A percentile compares a stretch with the other conserved stretches of the same genome.
Evolutionary conservation across 2,888 invertebrate species (phyloP).

Genomic region (Eristalis intricaria): DNA sequence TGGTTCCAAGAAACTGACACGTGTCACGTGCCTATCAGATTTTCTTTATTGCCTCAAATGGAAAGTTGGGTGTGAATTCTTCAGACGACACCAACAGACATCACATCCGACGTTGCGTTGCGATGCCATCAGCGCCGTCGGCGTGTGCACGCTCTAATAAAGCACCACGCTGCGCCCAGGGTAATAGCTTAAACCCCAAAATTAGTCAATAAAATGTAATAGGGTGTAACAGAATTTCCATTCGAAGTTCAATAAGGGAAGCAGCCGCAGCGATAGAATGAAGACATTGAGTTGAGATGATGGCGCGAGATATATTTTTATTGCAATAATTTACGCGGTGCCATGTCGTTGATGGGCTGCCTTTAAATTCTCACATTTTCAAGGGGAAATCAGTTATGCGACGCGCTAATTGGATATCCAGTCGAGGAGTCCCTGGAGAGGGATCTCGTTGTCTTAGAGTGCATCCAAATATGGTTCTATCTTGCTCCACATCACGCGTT

Average conservation of each 20-base stretch:
- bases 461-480: background rate
- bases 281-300: constrained; percentile 18
- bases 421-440: background rate
- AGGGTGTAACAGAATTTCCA: constrained; percentile 60
- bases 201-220: constrained; percentile 70
- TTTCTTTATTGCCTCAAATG: constrained; percentile 49
- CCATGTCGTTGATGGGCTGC: constrained; percentile 6
- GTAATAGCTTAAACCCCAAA: constrained; percentile 58
- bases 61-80: constrained; percentile 25
- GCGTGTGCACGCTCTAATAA: constrained; percentile 32
- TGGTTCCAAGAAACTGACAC: background rate
- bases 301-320: constrained; percentile 31
- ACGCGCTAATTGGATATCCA: background rate
- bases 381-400: background rate
- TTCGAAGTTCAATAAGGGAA: background rate
- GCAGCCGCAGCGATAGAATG: background rate
- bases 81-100: background rate
- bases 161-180: constrained; percentile 29
- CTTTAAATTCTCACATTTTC: constrained; percentile 22
- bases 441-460: background rate
- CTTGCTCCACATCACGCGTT: background rate
- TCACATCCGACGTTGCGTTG: too few relatives aligned
- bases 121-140: too few relatives aligned
- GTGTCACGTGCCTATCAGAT: constrained; percentile 42
- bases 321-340: constrained; percentile 30